Conservation (phyloP, 2,113 vertebrate genomes). For the Amphilophus citrinellus region DNA sequence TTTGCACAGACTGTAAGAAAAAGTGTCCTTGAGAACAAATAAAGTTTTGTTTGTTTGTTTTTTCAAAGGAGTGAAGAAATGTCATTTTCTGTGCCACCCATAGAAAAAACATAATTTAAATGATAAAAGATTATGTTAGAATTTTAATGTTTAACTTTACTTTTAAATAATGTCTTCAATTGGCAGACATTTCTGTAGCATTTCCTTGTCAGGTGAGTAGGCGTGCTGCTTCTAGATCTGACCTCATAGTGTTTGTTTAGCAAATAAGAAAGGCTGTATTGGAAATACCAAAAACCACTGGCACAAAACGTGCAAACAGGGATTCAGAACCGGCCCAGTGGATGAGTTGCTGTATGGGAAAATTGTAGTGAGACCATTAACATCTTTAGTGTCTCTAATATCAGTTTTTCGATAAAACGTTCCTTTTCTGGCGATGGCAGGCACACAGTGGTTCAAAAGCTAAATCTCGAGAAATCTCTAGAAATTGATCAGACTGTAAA, state of each 20-base stretch:
- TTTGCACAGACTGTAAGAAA: conserved; percentile 17
- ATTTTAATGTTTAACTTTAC: background rate
- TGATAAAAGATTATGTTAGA: background rate
- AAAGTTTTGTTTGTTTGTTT: conserved; percentile 3
- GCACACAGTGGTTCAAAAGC: background rate
- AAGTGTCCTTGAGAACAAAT: conserved; percentile 37
- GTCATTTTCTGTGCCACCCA: background rate
- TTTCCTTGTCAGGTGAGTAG: background rate
- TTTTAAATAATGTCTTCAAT: too few species aligned
- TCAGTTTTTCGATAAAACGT: background rate
- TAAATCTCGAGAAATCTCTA: background rate
- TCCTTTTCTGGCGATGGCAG: background rate
- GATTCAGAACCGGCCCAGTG: background rate
- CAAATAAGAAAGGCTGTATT: background rate
- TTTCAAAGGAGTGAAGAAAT: background rate
- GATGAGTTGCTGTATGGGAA: background rate
- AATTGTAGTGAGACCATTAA: background rate
- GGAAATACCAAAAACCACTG: too few species aligned
- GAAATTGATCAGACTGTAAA: background rate
- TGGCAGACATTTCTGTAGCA: background rate
- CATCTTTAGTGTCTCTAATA: background rate
- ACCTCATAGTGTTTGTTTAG: too few species aligned
- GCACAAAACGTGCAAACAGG: too few species aligned
- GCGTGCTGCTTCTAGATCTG: background rate
- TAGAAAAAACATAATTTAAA: background rate